Evolutionary conservation across 2,113 vertebrate genomes (phyloP).

Genomic region (Myxocyprinus asiaticus): DNA sequence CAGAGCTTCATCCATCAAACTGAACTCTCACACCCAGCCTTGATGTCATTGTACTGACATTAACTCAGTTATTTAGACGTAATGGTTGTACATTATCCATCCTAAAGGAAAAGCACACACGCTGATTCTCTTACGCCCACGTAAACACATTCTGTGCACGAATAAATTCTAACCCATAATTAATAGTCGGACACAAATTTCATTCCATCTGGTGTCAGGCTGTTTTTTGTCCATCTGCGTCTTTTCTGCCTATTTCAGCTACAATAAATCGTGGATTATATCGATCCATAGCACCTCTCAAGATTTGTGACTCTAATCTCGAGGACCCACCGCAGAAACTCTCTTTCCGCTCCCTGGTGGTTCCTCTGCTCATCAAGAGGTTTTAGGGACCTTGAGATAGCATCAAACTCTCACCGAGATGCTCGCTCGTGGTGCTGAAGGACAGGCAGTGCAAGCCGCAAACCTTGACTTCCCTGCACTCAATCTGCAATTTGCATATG

Average conservation of each 20-base stretch:
- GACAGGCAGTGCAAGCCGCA: slow-evolving; percentile 2
- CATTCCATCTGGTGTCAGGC: background rate
- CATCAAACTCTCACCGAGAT: slow-evolving; percentile 30
- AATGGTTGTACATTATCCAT: slow-evolving; percentile 51
- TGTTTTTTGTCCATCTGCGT: background rate
- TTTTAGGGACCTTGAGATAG: slow-evolving; percentile 30
- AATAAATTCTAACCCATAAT: slow-evolving; percentile 42
- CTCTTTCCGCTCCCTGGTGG: background rate
- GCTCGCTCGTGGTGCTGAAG: background rate
- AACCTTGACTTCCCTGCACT: slow-evolving; percentile 24
- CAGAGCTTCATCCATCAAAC: slow-evolving; percentile 68
- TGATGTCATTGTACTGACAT: slow-evolving; percentile 64
- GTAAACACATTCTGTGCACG: background rate
- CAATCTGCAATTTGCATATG: slow-evolving; percentile 11
- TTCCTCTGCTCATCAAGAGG: background rate
- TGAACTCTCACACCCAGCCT: slow-evolving; percentile 51
- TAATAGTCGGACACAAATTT: slow-evolving; percentile 26
- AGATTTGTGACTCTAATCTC: slow-evolving; percentile 39
- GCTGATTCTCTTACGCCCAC: slow-evolving; percentile 22
- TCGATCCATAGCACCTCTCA: slow-evolving; percentile 19
- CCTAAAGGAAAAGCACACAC: background rate
- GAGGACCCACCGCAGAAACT: background rate
- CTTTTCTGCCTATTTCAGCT: background rate
- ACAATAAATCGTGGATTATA: slow-evolving; percentile 10
- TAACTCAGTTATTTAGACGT: slow-evolving; percentile 61